Evolutionary conservation across 2,797 vertebrate genomes (phyloP).

Genomic region (Falco concolor): DNA sequence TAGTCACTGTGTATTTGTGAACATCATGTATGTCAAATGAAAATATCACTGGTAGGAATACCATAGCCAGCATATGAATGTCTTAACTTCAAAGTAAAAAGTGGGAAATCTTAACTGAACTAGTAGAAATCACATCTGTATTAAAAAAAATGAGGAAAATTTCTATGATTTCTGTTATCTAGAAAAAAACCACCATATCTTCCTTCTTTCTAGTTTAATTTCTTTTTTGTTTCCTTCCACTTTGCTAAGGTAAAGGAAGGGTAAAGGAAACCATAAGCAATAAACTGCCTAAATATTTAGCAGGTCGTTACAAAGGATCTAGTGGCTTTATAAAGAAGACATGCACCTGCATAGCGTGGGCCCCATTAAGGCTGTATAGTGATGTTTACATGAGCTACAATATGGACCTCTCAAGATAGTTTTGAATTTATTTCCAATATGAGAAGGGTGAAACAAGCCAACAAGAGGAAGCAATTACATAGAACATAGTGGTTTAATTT

Average conservation of each 20-base stretch:
- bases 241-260: not conserved
- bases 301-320: not conserved
- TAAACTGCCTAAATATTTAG: not conserved
- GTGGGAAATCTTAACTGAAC: not conserved
- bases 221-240: not conserved
- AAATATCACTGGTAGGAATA: not conserved
- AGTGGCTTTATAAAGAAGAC: not conserved
- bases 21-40: not conserved
- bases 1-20: not conserved
- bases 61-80: not conserved
- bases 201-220: not conserved
- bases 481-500: not conserved
- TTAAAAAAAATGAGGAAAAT: not conserved
- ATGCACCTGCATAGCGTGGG: not conserved
- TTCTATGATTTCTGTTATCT: not conserved
- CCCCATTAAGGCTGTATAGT: not conserved
- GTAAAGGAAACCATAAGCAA: not conserved
- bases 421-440: not conserved
- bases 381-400: not conserved
- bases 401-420: not conserved
- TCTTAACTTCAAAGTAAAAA: not conserved
- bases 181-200: accelerated
- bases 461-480: not conserved
- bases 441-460: not conserved
- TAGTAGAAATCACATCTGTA: not conserved